phyloP scores from a whole-genome alignment of 2,113 vertebrate species.

The Etheostoma cragini region DNA sequence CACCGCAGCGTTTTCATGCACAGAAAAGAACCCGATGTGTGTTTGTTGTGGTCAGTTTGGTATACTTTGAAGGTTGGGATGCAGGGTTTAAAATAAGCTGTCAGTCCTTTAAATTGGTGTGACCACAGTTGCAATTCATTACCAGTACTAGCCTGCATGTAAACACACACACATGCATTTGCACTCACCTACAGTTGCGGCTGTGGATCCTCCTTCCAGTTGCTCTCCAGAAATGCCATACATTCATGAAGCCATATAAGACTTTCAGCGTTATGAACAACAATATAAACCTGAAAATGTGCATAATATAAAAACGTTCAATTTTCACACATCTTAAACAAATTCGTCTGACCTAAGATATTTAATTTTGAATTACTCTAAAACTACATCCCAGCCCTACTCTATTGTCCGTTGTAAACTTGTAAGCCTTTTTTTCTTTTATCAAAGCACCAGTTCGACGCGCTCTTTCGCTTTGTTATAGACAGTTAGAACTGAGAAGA shows the following conservation, averaged over 20 bases:
- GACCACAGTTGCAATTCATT: neutral
- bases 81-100: constrained; percentile 4
- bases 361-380: neutral
- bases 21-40: constrained; percentile 5
- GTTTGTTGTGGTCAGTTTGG: constrained; percentile 22
- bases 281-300: too few relatives aligned
- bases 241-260: neutral
- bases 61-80: constrained; percentile 7
- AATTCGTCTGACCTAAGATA: too few relatives aligned
- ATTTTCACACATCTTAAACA: neutral
- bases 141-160: neutral
- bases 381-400: neutral
- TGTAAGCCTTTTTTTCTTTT: neutral
- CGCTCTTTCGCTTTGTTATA: too few relatives aligned
- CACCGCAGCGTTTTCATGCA: constrained; percentile 13
- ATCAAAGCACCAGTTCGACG: neutral
- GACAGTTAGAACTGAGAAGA: too few relatives aligned
- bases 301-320: too few relatives aligned
- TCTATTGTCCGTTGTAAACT: neutral
- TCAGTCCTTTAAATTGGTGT: neutral
- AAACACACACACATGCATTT: neutral
- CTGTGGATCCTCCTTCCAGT: neutral
- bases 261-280: neutral
- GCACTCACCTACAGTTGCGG: neutral
- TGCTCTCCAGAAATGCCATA: neutral